phyloP scores from a whole-genome alignment of 2,797 vertebrate species.

The Pseudotriccus pelzelni region DNA sequence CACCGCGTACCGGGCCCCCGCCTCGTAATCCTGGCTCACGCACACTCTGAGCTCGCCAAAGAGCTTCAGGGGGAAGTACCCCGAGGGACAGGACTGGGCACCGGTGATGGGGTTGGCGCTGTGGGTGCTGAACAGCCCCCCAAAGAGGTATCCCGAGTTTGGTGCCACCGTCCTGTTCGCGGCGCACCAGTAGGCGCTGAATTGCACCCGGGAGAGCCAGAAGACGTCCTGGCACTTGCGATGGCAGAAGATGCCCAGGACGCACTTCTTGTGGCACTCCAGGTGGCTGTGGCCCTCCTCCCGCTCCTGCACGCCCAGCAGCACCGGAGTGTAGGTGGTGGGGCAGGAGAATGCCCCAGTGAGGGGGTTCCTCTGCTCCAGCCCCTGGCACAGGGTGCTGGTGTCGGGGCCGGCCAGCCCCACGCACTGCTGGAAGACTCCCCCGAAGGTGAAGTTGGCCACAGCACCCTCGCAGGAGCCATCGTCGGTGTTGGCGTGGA shows the following conservation, averaged over 20 bases:
- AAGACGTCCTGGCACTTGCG: conserved; percentile 78
- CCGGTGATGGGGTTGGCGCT: conserved; percentile 77
- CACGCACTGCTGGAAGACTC: conserved; percentile 83
- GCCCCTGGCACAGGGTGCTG: conserved; percentile 70
- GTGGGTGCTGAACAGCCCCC: conserved; percentile 82
- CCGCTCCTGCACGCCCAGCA: conserved; percentile 76
- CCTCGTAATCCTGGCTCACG: conserved; percentile 84
- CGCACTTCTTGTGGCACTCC: conserved; percentile 71
- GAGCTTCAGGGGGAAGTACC: conserved; percentile 72
- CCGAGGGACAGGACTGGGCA: conserved; percentile 81
- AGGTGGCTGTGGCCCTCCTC: conserved; percentile 81
- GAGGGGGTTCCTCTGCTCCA: conserved; percentile 84
- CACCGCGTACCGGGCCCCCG: conserved; percentile 70
- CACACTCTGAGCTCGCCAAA: conserved; percentile 79
- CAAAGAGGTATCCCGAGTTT: conserved; percentile 85
- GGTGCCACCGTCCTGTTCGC: conserved; percentile 26
- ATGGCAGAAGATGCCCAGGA: conserved; percentile 57
- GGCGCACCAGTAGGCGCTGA: conserved; percentile 85
- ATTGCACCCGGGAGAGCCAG: conserved; percentile 76
- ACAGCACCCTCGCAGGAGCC: conserved; percentile 80
- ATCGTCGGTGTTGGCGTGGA: conserved; percentile 87
- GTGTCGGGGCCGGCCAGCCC: conserved; percentile 34
- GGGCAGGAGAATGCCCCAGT: conserved; percentile 83
- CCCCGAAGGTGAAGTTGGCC: conserved; percentile 89
- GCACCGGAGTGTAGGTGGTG: conserved; percentile 65